Conservation (phyloP, 2,797 vertebrate genomes). For the Eospalax fontanierii region DNA sequence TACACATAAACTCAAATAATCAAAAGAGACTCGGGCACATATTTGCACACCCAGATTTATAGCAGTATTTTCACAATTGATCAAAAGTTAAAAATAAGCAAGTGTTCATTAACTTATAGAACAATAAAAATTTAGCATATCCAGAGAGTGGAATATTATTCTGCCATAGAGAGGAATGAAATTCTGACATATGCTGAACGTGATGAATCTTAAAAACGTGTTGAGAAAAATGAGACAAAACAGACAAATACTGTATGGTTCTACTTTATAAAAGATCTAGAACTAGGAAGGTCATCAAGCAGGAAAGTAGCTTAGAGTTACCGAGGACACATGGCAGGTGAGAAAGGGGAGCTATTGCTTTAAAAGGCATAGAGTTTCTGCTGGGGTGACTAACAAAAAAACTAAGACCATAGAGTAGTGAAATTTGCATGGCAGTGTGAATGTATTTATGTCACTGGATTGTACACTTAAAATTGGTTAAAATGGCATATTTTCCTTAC, state of each 20-base stretch:
- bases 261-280: not conserved
- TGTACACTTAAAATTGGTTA: not conserved
- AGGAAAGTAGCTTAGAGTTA: not conserved
- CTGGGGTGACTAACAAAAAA: not conserved
- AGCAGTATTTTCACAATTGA: not conserved
- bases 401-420: not conserved
- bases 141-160: not conserved
- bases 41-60: not conserved
- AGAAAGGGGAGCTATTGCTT: not conserved
- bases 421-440: not conserved
- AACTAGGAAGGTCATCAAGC: not conserved
- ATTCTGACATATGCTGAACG: not conserved
- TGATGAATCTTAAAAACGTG: not conserved
- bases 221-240: not conserved
- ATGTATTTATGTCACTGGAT: not conserved
- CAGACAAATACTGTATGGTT: not conserved
- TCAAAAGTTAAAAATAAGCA: not conserved
- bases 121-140: not conserved
- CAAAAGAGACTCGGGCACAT: not conserved
- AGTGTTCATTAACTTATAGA: not conserved
- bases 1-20: not conserved
- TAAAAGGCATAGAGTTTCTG: not conserved
- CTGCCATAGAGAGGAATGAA: not conserved
- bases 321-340: no score
- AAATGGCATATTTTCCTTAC: not conserved